Evolutionary conservation across 64 coral and sea anemone species (phyloP), one percentile per base, ranked within the genome.

Genomic region (Dendronephthya gigantea): DNA sequence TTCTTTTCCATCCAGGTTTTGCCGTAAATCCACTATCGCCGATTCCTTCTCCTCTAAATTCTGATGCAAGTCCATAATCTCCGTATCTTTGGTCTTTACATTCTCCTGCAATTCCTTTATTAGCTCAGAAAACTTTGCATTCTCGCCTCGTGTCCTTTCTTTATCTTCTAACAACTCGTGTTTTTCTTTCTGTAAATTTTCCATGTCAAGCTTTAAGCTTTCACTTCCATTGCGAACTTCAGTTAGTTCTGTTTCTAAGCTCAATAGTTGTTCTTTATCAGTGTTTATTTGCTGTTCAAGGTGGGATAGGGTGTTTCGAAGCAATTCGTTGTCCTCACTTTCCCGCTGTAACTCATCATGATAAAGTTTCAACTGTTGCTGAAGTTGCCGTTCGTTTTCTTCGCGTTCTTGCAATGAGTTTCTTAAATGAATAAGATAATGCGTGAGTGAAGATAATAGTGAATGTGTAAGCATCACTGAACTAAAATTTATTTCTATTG

Each of bases 31-130:
- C 19, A 22, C 2, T 7, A 62, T 62, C 25, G 19, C 55, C 19
- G 55, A 62, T 62, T 62, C 55, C 2, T 62, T 62, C 25, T 1
- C 55, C 16, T 62, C 17, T 62, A n/a, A 23, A 7, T 27, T 62
- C 55, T 62, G 19, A n/a, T 62, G 55, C 5, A 62, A 62, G 19
- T 5, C 19, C 19, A 0, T 7, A 4, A 82, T 19, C 35, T 88
- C 87, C 37, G 45, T 25, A 58, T 88, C 79, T 22, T 88, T 88
- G 0, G 51, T 81, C 22, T 68, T 19, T 23, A 88, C 34, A 0
- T 81, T 48, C 5, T 83, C 87, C 82, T 83, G 87, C 3, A 88
- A 37, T 41, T 11, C 38, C 27, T 62, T 47, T 0, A 88, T 33
- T 4, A 65, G 31, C 47, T 28, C 4, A 48, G 49, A 27, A 66